phyloP scores from a whole-genome alignment of 2,113 vertebrate genomes.

The Zosterops hypoxanthus region DNA sequence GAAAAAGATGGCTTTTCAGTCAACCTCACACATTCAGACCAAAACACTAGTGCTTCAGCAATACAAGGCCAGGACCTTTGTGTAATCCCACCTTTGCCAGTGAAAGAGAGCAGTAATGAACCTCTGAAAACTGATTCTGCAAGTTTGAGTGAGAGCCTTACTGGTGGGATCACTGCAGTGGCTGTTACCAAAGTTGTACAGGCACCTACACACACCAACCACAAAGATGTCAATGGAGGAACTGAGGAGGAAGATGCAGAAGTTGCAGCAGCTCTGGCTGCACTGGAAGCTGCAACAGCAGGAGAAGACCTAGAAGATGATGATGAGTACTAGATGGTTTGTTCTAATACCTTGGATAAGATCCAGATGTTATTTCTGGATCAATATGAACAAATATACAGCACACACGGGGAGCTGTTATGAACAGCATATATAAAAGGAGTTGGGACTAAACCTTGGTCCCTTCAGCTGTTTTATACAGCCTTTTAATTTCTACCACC shows the following conservation, averaged over 20 bases:
- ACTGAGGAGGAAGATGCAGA: constrained; percentile 80
- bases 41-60: neutral
- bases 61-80: neutral
- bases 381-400: neutral
- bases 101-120: neutral
- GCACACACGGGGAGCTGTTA: neutral
- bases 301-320: constrained; percentile 81
- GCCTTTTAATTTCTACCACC: neutral
- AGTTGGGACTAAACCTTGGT: neutral
- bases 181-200: neutral
- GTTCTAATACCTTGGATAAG: neutral
- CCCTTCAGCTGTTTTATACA: neutral
- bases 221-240: neutral
- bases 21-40: neutral
- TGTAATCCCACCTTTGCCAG: neutral
- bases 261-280: constrained; percentile 91
- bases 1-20: neutral
- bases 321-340: constrained; percentile 54
- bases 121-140: neutral
- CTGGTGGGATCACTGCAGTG: neutral
- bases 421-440: neutral
- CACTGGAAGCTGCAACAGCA: constrained; percentile 90
- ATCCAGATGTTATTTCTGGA: neutral
- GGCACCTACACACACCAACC: neutral
- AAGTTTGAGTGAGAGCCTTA: neutral